These are phyloP conservation scores for Noturus placidus DNA, from an alignment of 2,113 vertebrate species.

Conservation along the genomic window DNA sequence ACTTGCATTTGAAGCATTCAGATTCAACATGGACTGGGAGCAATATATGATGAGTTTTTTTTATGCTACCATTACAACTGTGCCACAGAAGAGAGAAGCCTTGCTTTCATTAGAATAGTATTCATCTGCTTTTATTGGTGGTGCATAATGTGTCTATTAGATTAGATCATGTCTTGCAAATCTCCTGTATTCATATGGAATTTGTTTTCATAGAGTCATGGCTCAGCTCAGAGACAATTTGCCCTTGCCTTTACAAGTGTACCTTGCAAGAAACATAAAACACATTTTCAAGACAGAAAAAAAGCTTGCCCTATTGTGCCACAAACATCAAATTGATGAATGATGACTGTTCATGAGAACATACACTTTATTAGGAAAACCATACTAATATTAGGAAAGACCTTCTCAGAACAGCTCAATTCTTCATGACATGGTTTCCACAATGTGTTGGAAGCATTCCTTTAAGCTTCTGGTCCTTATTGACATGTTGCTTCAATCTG, in stretches of 20 bases:
- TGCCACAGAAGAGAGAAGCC: not conserved
- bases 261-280: not conserved
- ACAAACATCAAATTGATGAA: not conserved
- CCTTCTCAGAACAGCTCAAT: not conserved
- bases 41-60: not conserved
- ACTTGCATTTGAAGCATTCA: not conserved
- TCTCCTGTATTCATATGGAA: not conserved
- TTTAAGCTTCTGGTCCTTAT: not conserved
- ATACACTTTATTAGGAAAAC: not conserved
- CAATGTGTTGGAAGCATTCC: not conserved
- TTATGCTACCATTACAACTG: slow-evolving; percentile 19
- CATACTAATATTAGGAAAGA: not conserved
- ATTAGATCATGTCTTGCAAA: not conserved
- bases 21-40: not conserved
- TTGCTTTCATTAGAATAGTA: slow-evolving; percentile 18
- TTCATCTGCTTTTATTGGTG: slow-evolving; percentile 12
- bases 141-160: slow-evolving; percentile 19
- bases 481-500: not conserved
- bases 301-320: not conserved
- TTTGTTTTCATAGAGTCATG: not conserved
- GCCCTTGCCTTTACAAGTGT: not conserved
- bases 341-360: not conserved
- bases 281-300: not conserved
- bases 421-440: not conserved
- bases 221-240: not conserved